Base-by-base conservation (phyloP, 2,113 vertebrate genomes). In the Xiphorhynchus elegans region DNA sequence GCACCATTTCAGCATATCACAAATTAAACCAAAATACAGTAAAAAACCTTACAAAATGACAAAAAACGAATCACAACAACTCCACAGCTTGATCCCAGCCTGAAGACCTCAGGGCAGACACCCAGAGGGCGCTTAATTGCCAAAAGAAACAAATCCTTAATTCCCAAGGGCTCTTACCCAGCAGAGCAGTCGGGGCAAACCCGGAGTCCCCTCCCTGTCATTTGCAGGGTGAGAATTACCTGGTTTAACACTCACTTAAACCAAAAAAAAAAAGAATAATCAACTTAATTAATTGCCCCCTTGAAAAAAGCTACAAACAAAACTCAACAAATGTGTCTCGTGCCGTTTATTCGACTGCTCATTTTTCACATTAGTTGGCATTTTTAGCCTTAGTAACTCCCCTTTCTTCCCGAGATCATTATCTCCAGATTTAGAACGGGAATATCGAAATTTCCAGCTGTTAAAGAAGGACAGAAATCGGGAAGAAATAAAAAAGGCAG, bases 261-360 rank as follows among this genome's bases (percentile, higher is more conserved):
- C 70, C 59, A 64, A 67, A 35, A 39, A 67, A 35, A 39, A 10
- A 59, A 10, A 11, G 11, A 87, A 72, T 50, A 11, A 90, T n/a
- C 56, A 17, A 64, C 35, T 12, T 53, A 47, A 66, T 84, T 26
- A 89, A 87, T 17, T 63, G 70, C 49, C 49, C 87, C 39, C 79
- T 75, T 60, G 64, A 70, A 88, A 93, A 92, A 68, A 91, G 20
- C 7, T 14, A 67, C n/a, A 23, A 70, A 56, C 60, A 92, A 92
- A 88, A 29, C 29, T 93, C 58, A 35, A 40, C 44, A 82, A 95
- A 79, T 47, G 35, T 74, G 78, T 50, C 72, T 35, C 55, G 47
- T 69, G 37, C 66, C 62, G 60, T 40, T 89, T 17, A 58, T 59
- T 81, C 91, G 87, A 44, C 89, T 59, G 58, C 55, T 88, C 47